Base-by-base conservation (phyloP, 2,113 vertebrate species). In the Antechinus flavipes region DNA sequence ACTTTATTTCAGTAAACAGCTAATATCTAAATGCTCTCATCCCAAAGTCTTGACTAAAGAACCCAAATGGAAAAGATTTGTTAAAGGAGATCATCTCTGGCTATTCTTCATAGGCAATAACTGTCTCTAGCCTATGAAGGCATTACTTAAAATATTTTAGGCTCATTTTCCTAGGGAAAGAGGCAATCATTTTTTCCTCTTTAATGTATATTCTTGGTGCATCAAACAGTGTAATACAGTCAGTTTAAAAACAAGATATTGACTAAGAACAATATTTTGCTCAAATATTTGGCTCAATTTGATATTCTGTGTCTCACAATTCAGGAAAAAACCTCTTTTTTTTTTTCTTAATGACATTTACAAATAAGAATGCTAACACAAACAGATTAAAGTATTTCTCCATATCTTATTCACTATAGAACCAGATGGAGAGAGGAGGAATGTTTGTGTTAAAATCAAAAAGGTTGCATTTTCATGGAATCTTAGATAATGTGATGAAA, bases 351-450 rank as follows among this genome's bases (percentile, higher is more conserved):
- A n/a, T 91, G 93, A 92, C 47, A 91, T 91, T 92, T 24, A 91
- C 94, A 90, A 96, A 52, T 93, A 56, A 84, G 55, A 96, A 50
- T 53, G 68, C 89, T 84, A 92, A 89, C 50, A 49, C 56, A 93
- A 50, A 35, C 90, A 93, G 89, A 68, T 35, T 76, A 89, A 24
- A 84, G 93, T 96, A 95, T 76, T 92, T 92, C 61, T 89, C 92
- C 91, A 8, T 76, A 95, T 93, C 91, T 95, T 95, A 95, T 95
- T 97, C 95, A 95, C 95, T 42, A 96, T 35, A 92, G 91, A 96
- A 93, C 49, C 90, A 50, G 25, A 54, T 95, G 58, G 61, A 76
- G 30, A 76, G 14, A 2, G 14, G 35, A 84, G 19, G n/a, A 84
- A 23, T 42, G 16, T 8, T 56, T 55, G 22, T 0, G 0, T 93